Percentiles rank a stretch among this genome's conserved stretches.
Evolutionary conservation across 2,888 invertebrate species (phyloP).

Genomic region (Caenorhabditis imperialis): DNA sequence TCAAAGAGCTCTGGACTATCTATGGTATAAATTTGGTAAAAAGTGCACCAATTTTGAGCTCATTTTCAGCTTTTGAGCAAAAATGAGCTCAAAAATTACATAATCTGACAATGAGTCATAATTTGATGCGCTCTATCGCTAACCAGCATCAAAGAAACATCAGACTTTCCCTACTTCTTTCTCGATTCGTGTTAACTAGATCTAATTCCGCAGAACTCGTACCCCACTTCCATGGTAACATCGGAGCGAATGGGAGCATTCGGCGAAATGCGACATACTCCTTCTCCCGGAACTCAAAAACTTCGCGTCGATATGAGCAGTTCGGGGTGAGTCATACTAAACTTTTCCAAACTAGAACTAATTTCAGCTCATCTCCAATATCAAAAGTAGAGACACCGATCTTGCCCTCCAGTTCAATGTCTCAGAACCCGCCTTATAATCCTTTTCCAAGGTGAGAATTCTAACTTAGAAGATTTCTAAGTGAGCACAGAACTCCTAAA

Average conservation of each 20-base stretch:
- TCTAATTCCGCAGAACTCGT: slow-evolving; percentile 30
- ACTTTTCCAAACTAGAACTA: neutral
- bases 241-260: slow-evolving; percentile 65
- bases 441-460: slow-evolving; percentile 36
- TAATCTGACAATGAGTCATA: no score
- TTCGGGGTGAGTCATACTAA: slow-evolving; percentile 38
- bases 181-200: no score
- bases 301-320: slow-evolving; percentile 56
- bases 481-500: neutral
- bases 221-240: slow-evolving; percentile 33
- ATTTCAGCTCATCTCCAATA: slow-evolving; percentile 37
- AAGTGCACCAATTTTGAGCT: no score
- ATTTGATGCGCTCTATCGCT: neutral
- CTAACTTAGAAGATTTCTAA: no score
- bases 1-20: no score
- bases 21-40: no score
- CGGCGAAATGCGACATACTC: slow-evolving; percentile 54
- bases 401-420: slow-evolving; percentile 47
- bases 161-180: neutral
- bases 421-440: slow-evolving; percentile 28
- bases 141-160: neutral
- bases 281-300: slow-evolving; percentile 27
- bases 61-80: no score
- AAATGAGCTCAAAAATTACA: no score
- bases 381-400: slow-evolving; percentile 52